Evolutionary conservation across 2,113 vertebrate species (phyloP).

Genomic region (human (Homo sapiens)): DNA sequence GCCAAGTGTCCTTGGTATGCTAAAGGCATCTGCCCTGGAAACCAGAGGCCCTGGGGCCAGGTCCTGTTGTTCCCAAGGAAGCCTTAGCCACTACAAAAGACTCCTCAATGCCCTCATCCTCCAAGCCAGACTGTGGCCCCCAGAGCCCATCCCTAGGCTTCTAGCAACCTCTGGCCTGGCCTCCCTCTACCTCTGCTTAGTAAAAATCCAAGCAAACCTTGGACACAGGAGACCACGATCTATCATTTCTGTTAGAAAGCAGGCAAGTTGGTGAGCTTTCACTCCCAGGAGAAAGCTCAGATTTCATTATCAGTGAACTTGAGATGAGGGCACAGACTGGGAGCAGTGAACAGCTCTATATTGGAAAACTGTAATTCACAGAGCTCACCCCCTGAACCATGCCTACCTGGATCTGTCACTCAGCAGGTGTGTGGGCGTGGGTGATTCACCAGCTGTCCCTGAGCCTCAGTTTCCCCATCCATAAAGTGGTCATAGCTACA

Average conservation of each 20-base stretch:
- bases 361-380: not conserved
- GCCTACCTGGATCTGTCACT: not conserved
- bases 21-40: conserved; percentile 72
- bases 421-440: not conserved
- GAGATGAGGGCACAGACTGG: too few relatives aligned
- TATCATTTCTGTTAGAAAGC: not conserved
- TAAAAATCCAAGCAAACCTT: not conserved
- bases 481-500: not conserved
- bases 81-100: not conserved
- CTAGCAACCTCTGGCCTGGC: not conserved
- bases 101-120: not conserved
- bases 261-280: not conserved
- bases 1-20: conserved; percentile 75
- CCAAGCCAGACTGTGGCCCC: not conserved
- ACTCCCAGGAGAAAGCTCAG: not conserved
- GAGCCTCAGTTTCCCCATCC: not conserved
- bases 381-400: not conserved
- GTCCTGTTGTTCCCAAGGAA: conserved; percentile 15
- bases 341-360: rapidly evolving
- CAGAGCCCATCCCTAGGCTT: not conserved
- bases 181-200: not conserved
- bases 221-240: not conserved
- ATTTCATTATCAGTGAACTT: not conserved
- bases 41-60: conserved; percentile 22
- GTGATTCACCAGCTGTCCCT: not conserved